Base-by-base conservation (phyloP, 2,113 vertebrate genomes). In the Piliocolobus tephrosceles region DNA sequence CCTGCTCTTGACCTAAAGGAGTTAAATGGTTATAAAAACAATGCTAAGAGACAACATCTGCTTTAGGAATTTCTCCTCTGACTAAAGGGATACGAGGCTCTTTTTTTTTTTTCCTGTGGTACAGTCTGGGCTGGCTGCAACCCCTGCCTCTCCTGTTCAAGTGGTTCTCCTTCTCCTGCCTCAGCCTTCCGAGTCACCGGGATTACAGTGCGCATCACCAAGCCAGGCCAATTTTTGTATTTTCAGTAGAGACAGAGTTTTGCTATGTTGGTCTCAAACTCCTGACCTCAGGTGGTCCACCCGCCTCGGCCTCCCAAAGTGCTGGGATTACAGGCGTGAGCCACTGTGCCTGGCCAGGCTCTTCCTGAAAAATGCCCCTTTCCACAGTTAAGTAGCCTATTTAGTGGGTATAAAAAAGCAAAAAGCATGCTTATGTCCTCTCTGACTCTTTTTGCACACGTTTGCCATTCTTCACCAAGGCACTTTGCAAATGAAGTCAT, bases 11-110 rank as follows among this genome's bases (percentile, higher is more conserved):
- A 45, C 94, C 86, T 96, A 61, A 80, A 96, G 55, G 40, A 96
- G 94, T 97, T 84, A 96, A 58, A 52, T 32, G 61, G 57, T 97
- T 98, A 82, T 73, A 89, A 90, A 86, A 97, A 85, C 72, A 75
- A 43, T 94, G 76, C 88, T 96, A 81, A 66, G 73, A 81, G 43
- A 61, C 85, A 97, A 80, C 73, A 96, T 97, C 92, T 97, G 98
- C 45, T 96, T 97, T 97, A 50, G 94, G 86, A 96, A 40, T 92
- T 82, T 66, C 70, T 43, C 0, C 0, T 94, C 82, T 94, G 9
- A n/a, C 0, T 38, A 32, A 97, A 78, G 38, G 1, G 66, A 90
- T 10, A 64, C 25, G 12, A 64, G 61, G 27, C 3, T 35, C 14
- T 27, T 9, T 25, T 61, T 27, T 23, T 58, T 61, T 27, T 27